Base-by-base conservation (phyloP, 2,888 invertebrate species). In the Molorchus minor region DNA sequence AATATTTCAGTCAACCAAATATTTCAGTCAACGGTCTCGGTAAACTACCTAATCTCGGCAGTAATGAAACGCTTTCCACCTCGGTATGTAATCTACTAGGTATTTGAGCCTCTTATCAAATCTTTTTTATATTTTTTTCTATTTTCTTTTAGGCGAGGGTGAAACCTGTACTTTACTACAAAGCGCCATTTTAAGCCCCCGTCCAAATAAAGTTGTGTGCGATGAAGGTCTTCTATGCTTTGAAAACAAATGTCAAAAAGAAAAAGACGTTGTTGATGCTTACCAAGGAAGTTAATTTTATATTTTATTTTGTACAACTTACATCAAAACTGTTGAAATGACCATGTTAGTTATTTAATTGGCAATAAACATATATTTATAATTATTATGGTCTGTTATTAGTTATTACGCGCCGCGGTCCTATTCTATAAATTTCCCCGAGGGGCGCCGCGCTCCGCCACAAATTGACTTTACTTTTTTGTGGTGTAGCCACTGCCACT, bases 91-190 rank as follows among this genome's bases (percentile, higher is more conserved):
- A n/a, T n/a, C n/a, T n/a, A n/a, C n/a, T n/a, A n/a, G n/a, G n/a
- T n/a, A n/a, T n/a, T n/a, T n/a, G n/a, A n/a, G n/a, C n/a, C n/a
- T n/a, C n/a, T n/a, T n/a, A n/a, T n/a, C n/a, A n/a, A n/a, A n/a
- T n/a, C n/a, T n/a, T n/a, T n/a, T n/a, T n/a, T n/a, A n/a, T n/a
- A n/a, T n/a, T n/a, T n/a, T n/a, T n/a, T n/a, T n/a, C n/a, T n/a
- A n/a, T n/a, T 43, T 38, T 15, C 20, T 61, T 61, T 17, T 36
- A 64, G 64, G 33, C 13, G 61, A 64, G 53, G 61, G 59, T 36
- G 55, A 61, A 38, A n/a, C 30, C 1, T 64, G 64, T 15, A 25
- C 12, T 19, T 40, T 19, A 13, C 7, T 55, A 30, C 12, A 10
- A 25, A 5, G 8, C 8, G 25, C 25, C 7, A 29, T 47, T 20